A percentile compares a stretch with the other conserved stretches of the same genome.
Evolutionary conservation across 2,797 vertebrate genomes (phyloP).

Genomic region (Hirundo rustica): DNA sequence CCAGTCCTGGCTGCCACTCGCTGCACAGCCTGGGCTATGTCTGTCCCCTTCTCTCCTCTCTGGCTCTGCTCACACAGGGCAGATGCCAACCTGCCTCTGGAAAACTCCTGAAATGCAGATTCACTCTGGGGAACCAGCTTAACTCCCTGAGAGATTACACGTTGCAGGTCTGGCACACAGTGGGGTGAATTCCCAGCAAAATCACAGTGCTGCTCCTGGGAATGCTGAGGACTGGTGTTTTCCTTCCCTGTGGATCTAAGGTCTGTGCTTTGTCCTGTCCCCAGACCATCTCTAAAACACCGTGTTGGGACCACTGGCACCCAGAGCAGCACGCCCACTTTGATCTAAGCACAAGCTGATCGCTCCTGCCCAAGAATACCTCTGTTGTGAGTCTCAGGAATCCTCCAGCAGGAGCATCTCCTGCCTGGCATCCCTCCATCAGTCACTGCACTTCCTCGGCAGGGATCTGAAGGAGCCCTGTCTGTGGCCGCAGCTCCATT

Average conservation of each 20-base stretch:
- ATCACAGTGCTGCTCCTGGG: not conserved
- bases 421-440: not conserved
- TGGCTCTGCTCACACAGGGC: not conserved
- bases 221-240: not conserved
- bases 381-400: not conserved
- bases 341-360: not conserved
- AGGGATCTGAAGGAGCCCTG: not conserved
- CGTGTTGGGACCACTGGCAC: not conserved
- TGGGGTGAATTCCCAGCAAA: not conserved
- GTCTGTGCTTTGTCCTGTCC: not conserved
- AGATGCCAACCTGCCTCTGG: not conserved
- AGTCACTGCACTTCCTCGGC: not conserved
- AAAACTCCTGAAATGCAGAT: not conserved
- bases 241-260: not conserved
- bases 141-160: not conserved
- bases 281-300: accelerated
- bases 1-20: not conserved
- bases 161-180: not conserved
- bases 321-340: not conserved
- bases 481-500: not conserved
- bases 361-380: not conserved
- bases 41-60: not conserved
- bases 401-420: not conserved
- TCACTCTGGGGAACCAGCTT: not conserved
- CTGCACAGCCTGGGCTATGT: not conserved